Percentiles rank a stretch among this genome's conserved stretches.
These are phyloP conservation scores for Polymixis lichenea DNA, from an alignment of 2,888 invertebrate species.

Conservation along the genomic window DNA sequence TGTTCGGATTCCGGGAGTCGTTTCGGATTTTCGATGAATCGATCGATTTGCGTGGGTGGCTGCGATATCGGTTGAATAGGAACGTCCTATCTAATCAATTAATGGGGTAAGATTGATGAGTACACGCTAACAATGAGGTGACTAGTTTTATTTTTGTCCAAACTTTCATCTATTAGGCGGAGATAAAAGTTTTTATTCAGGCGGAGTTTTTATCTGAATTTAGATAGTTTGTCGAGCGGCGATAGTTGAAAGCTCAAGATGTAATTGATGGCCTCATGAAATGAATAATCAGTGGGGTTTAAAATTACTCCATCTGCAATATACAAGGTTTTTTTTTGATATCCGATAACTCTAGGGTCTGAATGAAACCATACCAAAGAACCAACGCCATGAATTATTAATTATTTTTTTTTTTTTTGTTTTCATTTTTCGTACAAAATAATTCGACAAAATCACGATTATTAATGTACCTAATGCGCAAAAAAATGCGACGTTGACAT, in stretches of 20 bases:
- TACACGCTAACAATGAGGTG: slow-evolving; percentile 77
- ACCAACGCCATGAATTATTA: too few species aligned
- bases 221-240: slow-evolving; percentile 43
- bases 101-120: slow-evolving; percentile 86
- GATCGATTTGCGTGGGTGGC: slow-evolving; percentile 77
- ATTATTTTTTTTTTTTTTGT: too few species aligned
- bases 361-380: too few species aligned
- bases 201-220: slow-evolving; percentile 55
- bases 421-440: too few species aligned
- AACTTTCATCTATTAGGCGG: slow-evolving; percentile 59
- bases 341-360: too few species aligned
- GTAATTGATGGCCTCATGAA: slow-evolving; percentile 17
- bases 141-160: slow-evolving; percentile 73
- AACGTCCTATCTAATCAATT: slow-evolving; percentile 83
- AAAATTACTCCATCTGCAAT: background rate
- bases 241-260: slow-evolving; percentile 29
- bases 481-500: too few species aligned
- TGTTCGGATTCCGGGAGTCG: slow-evolving; percentile 53
- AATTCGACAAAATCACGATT: too few species aligned
- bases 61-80: slow-evolving; percentile 78
- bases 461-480: too few species aligned
- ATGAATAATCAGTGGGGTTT: background rate
- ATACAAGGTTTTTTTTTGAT: background rate
- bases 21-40: slow-evolving; percentile 48
- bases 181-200: slow-evolving; percentile 70